Evolutionary conservation across 2,797 vertebrate genomes (phyloP).

Genomic region (Podargus strigoides): DNA sequence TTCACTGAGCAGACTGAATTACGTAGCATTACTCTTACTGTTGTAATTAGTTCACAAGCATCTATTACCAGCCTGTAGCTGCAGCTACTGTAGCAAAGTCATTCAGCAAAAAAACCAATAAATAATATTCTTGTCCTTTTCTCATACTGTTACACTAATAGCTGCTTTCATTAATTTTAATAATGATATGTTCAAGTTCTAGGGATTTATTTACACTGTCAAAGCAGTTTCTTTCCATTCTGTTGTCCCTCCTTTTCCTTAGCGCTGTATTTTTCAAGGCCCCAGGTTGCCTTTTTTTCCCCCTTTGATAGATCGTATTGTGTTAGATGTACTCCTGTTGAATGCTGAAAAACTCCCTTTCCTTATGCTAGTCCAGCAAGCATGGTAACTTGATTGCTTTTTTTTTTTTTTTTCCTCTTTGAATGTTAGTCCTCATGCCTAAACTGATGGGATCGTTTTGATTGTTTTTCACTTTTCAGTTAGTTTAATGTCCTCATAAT

Average conservation of each 20-base stretch:
- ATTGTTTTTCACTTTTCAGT: background rate
- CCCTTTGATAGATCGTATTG: background rate
- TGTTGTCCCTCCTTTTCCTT: background rate
- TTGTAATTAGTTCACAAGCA: background rate
- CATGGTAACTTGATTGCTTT: background rate
- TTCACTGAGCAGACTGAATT: background rate
- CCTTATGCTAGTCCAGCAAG: background rate
- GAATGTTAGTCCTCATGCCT: background rate
- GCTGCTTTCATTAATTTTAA: background rate
- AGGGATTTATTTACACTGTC: background rate
- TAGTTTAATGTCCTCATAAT: background rate
- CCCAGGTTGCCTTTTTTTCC: background rate
- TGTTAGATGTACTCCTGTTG: background rate
- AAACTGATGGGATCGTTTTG: background rate
- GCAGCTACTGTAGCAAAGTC: background rate
- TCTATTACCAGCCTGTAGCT: background rate
- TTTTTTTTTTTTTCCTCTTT: background rate
- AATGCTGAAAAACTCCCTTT: background rate
- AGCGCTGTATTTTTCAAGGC: background rate
- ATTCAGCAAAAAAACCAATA: background rate
- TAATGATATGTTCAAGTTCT: background rate
- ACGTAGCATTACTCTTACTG: background rate
- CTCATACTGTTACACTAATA: background rate
- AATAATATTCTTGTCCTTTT: background rate
- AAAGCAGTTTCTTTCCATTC: background rate